Base-by-base conservation (phyloP, 2,888 invertebrate genomes). In the Rhimphoctona megacephalus region DNA sequence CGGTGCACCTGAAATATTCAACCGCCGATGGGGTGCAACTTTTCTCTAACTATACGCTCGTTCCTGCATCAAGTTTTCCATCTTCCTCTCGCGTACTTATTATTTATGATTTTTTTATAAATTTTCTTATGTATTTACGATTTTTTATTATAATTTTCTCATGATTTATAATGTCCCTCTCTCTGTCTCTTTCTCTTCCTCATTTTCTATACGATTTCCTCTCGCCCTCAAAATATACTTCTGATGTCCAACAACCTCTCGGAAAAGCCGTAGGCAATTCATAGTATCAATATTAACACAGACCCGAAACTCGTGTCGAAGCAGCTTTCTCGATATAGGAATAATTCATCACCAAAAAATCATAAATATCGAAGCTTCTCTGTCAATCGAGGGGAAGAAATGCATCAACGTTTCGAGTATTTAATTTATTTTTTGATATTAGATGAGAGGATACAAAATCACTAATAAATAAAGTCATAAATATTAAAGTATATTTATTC, bases 1-100 rank as follows among this genome's bases (percentile, higher is more conserved):
- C 83, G 87, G 84, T 88, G 87, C 80, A 84, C 87, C 88, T 92
- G 87, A 92, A 92, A 92, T 92, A 92, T 92, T 92, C 90, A 91
- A 89, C 86, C 77, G 87, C 87, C 85, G 46, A 54, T 33, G 81
- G 67, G 43, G 66, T 43, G 61, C 77, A 81, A 87, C 73, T 86
- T 76, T 69, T 86, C 84, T 72, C 81, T 79, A 57, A 83, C 87
- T 86, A 73, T 66, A 67, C 67, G 30, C 79, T 72, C 69, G 19
- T 52, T 73, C 57, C 54, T 57, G n/a, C 33, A 61, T 69, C 77
- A 30, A 14, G 30, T 61, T 46, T 73, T 70, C 14, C 52, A 22
- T 66, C 36, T 66, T n/a, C 52, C 49, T 52, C 22, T 14, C 33
- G 11, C 9, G 19, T 54, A 1, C 33, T 33, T 43, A 11, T 67